Conservation (phyloP, 2,113 vertebrate genomes). For the Muntiacus muntjak region DNA sequence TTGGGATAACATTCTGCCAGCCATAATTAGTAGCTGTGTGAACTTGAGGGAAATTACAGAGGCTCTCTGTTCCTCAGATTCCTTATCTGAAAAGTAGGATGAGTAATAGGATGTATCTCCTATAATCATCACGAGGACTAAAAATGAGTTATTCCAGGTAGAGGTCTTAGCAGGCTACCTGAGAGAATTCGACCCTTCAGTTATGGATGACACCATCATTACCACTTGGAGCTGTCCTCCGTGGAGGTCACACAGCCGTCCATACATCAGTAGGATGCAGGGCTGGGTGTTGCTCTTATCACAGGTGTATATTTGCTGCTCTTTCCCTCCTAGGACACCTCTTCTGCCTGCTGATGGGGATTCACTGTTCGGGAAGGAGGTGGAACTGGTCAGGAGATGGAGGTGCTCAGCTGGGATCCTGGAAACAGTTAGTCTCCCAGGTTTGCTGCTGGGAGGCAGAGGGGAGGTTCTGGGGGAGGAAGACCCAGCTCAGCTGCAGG, state of each 20-base stretch:
- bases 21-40: neutral
- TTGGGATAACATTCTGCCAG: neutral
- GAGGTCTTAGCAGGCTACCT: neutral
- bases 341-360: neutral
- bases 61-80: neutral
- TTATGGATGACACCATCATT: neutral
- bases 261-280: neutral
- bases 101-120: neutral
- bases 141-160: neutral
- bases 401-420: neutral
- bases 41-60: neutral
- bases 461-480: fast-evolving
- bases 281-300: neutral
- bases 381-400: neutral
- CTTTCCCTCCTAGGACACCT: neutral
- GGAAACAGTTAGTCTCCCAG: neutral
- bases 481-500: neutral
- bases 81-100: neutral
- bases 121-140: neutral
- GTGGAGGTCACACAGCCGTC: neutral
- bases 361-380: neutral
- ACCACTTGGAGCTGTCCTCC: neutral
- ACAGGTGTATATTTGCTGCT: neutral
- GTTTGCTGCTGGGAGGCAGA: fast-evolving
- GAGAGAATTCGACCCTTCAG: neutral